Conservation (phyloP, 2,113 vertebrate species). For the Prionailurus viverrinus region DNA sequence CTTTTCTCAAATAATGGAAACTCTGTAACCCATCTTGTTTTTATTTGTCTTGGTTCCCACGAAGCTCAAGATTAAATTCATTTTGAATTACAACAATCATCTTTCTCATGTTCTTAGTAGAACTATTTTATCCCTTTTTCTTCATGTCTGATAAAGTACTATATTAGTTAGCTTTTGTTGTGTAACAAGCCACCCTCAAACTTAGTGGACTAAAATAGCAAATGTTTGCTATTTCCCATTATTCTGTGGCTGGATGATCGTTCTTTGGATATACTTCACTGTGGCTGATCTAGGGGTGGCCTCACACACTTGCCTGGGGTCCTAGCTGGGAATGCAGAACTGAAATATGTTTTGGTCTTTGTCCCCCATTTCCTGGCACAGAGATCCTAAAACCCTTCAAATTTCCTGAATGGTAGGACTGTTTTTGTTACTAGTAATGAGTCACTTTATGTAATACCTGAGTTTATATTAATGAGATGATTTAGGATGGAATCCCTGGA, state of each 20-base stretch:
- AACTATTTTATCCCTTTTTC: neutral
- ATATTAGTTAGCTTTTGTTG: neutral
- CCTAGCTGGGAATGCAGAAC: neutral
- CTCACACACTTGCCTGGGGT: neutral
- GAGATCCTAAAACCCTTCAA: neutral
- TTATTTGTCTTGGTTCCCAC: slow-evolving; percentile 3
- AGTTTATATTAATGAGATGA: neutral
- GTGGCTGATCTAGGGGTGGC: neutral
- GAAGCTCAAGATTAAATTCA: slow-evolving; percentile 5
- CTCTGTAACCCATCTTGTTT: neutral
- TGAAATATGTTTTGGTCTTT: neutral
- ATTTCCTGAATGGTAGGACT: neutral
- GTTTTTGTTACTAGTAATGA: slow-evolving; percentile 10
- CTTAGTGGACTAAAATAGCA: neutral
- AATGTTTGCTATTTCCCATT: neutral
- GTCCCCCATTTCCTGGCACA: neutral
- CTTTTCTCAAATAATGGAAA: slow-evolving; percentile 42
- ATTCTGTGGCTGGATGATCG: neutral
- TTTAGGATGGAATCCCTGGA: neutral
- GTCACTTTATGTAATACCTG: neutral
- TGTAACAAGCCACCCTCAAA: neutral
- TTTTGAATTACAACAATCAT: neutral
- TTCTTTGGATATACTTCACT: neutral
- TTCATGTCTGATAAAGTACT: neutral
- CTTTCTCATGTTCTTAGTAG: neutral